These are phyloP conservation scores for Polypterus senegalus DNA, from an alignment of 2,113 vertebrate species.

Conservation along the genomic window DNA sequence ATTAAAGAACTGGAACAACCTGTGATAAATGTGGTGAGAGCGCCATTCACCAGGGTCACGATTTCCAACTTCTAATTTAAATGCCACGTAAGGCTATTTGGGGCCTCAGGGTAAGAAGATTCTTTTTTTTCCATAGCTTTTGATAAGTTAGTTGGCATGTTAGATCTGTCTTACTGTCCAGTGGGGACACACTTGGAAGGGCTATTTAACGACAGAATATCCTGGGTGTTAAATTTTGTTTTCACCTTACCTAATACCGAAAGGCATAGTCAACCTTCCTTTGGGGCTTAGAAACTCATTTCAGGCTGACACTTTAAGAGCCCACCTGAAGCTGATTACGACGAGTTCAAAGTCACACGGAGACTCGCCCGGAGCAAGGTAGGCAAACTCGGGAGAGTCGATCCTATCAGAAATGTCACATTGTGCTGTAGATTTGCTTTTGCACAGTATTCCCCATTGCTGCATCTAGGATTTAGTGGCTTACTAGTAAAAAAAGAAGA, in stretches of 20 bases:
- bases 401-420: slow-evolving; percentile 27
- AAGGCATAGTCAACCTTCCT: slow-evolving; percentile 41
- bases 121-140: too few species aligned
- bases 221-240: slow-evolving; percentile 43
- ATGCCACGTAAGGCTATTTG: too few species aligned
- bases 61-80: too few species aligned
- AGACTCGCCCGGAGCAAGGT: slow-evolving; percentile 27
- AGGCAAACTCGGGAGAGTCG: slow-evolving; percentile 27
- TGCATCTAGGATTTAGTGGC: too few species aligned
- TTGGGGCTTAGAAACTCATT: slow-evolving; percentile 51
- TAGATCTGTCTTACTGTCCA: too few species aligned
- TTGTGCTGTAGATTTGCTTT: slow-evolving; percentile 3
- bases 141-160: too few species aligned
- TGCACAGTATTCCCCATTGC: background rate
- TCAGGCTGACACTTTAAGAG: slow-evolving; percentile 44
- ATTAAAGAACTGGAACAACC: too few species aligned
- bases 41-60: too few species aligned
- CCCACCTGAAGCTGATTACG: slow-evolving; percentile 35
- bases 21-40: too few species aligned
- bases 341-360: slow-evolving; percentile 42
- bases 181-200: too few species aligned
- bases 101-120: too few species aligned
- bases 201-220: background rate
- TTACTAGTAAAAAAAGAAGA: too few species aligned
- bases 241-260: slow-evolving; percentile 42